phyloP scores from a whole-genome alignment of 2,113 vertebrate genomes.

The Sander lucioperca region DNA sequence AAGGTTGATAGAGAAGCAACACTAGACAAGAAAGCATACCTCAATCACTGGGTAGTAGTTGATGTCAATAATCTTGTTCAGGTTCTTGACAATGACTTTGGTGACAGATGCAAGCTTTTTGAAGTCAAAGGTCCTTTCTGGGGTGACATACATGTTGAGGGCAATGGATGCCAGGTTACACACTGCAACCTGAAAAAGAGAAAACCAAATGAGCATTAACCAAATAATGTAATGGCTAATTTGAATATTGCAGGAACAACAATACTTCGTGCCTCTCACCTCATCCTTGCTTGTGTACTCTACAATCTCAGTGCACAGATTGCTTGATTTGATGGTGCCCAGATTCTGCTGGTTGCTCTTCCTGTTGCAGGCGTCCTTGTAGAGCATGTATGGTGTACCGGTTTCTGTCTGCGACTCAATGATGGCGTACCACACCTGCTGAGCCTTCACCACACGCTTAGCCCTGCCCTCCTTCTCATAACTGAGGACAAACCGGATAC shows the following conservation, averaged over 20 bases:
- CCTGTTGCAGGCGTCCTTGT: conserved; percentile 96
- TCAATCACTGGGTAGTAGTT: conserved; percentile 96
- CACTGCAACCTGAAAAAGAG: conserved; percentile 89
- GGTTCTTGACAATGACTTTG: conserved; percentile 92
- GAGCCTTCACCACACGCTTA: conserved; percentile 93
- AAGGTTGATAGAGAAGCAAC: neutral
- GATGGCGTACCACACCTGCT: conserved; percentile 96
- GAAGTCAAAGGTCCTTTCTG: conserved; percentile 92
- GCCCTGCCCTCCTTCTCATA: conserved; percentile 91
- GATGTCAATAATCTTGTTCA: conserved; percentile 99
- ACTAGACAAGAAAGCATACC: conserved; percentile 77
- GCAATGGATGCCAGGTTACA: conserved; percentile 97
- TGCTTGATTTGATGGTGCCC: conserved; percentile 97
- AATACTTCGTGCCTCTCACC: conserved; percentile 73
- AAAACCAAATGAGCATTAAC: neutral
- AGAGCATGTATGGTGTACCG: conserved; percentile 96
- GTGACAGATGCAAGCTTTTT: conserved; percentile 92
- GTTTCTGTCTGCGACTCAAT: conserved; percentile 99
- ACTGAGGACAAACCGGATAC: conserved; percentile 71
- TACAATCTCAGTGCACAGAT: conserved; percentile 95
- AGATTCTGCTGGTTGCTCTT: conserved; percentile 99
- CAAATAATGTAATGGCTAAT: neutral
- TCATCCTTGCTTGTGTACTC: conserved; percentile 96
- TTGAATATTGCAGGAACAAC: neutral
- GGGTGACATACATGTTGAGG: conserved; percentile 96